These are phyloP conservation scores for Paramormyrops hopkinsi DNA, from an alignment of 2,797 vertebrate species.

Conservation along the genomic window DNA sequence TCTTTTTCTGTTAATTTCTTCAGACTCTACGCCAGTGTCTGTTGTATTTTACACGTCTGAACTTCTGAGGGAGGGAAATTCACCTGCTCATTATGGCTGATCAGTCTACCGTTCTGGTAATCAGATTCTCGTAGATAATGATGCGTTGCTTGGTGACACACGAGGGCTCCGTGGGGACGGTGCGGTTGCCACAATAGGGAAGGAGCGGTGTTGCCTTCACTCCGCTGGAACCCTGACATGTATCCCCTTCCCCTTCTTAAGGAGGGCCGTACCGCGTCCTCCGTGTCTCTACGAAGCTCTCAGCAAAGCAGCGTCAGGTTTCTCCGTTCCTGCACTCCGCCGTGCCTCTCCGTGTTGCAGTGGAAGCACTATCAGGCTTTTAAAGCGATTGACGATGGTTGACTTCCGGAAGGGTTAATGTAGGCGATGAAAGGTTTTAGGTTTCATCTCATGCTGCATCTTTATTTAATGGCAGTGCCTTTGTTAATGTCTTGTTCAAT, in stretches of 20 bases:
- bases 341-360: not conserved
- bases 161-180: constrained; percentile 9
- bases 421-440: not conserved
- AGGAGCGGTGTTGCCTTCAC: not conserved
- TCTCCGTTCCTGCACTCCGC: not conserved
- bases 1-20: not conserved
- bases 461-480: constrained; percentile 2
- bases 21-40: not conserved
- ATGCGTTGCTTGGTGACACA: constrained; percentile 12
- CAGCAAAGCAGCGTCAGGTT: not conserved
- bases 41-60: not conserved
- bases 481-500: constrained; percentile 11
- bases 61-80: not conserved
- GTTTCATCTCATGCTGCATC: not conserved
- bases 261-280: not conserved
- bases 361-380: not conserved
- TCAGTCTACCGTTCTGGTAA: constrained; percentile 1
- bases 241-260: not conserved
- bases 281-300: not conserved
- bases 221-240: constrained; percentile 20
- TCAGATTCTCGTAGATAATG: not conserved
- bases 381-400: not conserved
- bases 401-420: not conserved
- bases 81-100: not conserved
- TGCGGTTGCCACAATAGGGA: not conserved